phyloP scores from a whole-genome alignment of 2,113 vertebrate genomes.

The Heliornis fulica region DNA sequence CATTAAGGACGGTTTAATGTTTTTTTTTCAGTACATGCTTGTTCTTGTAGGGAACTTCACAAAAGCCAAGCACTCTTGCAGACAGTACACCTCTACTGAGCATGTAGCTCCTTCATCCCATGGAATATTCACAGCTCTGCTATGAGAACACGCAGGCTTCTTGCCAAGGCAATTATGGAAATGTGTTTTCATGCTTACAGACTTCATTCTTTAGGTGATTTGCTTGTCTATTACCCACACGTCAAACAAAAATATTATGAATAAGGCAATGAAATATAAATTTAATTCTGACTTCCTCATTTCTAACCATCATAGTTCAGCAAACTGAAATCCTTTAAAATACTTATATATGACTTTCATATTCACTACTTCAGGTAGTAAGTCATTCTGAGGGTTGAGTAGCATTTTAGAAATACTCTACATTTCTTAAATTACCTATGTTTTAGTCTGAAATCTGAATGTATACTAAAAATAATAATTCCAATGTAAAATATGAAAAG shows the following conservation, averaged over 20 bases:
- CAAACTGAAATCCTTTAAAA: background rate
- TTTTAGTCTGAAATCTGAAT: background rate
- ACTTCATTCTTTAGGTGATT: conserved; percentile 54
- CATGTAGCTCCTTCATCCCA: background rate
- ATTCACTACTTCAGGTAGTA: background rate
- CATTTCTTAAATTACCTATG: background rate
- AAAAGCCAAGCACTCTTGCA: fast-evolving
- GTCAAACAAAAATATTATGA: conserved; percentile 49
- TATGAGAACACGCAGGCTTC: background rate
- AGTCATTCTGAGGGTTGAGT: background rate
- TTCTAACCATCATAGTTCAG: background rate
- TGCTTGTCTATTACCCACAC: conserved; percentile 16
- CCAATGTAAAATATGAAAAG: background rate
- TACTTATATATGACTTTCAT: background rate
- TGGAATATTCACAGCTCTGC: background rate
- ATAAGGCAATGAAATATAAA: conserved; percentile 39
- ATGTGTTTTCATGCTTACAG: conserved; percentile 27
- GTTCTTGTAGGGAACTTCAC: background rate
- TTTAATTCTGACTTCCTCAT: conserved; percentile 13
- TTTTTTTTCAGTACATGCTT: background rate
- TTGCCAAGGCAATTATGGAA: conserved; percentile 56
- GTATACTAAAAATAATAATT: background rate
- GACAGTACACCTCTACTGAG: background rate
- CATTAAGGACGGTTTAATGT: background rate
- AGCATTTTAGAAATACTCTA: background rate